Percentiles rank a stretch among this genome's conserved stretches.
These are phyloP conservation scores for Silurus meridionalis DNA, from an alignment of 2,113 vertebrate species.

Conservation along the genomic window DNA sequence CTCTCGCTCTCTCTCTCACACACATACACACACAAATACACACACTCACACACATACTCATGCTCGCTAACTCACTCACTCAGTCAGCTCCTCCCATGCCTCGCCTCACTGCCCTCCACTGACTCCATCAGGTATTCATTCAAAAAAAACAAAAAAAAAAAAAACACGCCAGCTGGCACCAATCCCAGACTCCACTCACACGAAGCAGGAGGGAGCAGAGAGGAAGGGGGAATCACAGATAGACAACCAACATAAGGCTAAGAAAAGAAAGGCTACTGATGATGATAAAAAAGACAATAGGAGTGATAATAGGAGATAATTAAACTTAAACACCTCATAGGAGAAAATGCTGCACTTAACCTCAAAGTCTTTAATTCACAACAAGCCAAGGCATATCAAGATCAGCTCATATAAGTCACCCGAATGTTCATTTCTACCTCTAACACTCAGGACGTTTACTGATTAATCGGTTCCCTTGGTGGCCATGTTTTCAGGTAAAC, in stretches of 20 bases:
- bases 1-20: constrained; percentile 41
- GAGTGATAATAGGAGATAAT: constrained; percentile 26
- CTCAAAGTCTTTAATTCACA: background rate
- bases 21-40: constrained; percentile 15
- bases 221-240: constrained; percentile 50
- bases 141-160: constrained; percentile 71
- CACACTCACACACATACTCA: constrained; percentile 53
- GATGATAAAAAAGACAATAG: constrained; percentile 22
- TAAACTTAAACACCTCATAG: background rate
- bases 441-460: background rate
- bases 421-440: background rate
- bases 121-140: constrained; percentile 93
- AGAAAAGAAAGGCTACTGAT: constrained; percentile 26
- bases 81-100: constrained; percentile 68
- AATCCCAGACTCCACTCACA: constrained; percentile 67
- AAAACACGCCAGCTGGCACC: constrained; percentile 70
- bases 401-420: background rate
- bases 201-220: constrained; percentile 40
- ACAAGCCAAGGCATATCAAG: background rate
- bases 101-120: constrained; percentile 68
- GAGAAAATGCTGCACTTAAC: constrained; percentile 38
- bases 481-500: background rate
- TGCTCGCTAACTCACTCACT: constrained; percentile 52
- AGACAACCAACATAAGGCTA: constrained; percentile 31
- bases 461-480: background rate